These are phyloP conservation scores for Paelopatides confundens DNA, from an alignment of 53 echinoderm and acorn worm genomes.

Conservation along the genomic window DNA sequence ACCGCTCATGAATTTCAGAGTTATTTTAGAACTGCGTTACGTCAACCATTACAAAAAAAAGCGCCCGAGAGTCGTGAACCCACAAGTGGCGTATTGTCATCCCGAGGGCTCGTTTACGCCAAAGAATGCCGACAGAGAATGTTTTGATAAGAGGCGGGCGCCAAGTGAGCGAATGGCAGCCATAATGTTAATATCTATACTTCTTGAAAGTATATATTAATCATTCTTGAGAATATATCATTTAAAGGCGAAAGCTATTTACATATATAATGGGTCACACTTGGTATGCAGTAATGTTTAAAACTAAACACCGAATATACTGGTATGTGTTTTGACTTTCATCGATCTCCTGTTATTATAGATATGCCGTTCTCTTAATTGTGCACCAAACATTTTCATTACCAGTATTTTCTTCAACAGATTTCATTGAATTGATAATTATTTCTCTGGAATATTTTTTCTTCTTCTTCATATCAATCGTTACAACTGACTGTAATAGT, in stretches of 20 bases:
- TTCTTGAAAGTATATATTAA: background rate
- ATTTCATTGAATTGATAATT: too few species aligned
- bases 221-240: background rate
- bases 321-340: too few species aligned
- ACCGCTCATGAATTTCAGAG: background rate
- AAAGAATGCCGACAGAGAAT: background rate
- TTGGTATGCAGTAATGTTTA: too few species aligned
- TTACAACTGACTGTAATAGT: too few species aligned
- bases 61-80: background rate
- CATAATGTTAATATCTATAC: background rate
- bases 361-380: too few species aligned
- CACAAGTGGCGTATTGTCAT: slow-evolving; percentile 1
- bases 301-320: too few species aligned
- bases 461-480: too few species aligned
- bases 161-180: background rate
- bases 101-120: background rate
- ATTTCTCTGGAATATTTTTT: too few species aligned
- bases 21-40: background rate
- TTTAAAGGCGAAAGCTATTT: background rate
- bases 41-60: background rate
- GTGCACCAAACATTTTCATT: too few species aligned
- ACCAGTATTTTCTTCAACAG: too few species aligned
- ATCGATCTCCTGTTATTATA: too few species aligned
- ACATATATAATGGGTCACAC: too few species aligned
- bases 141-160: background rate